phyloP scores from a whole-genome alignment of 2,797 vertebrate genomes.

The Phoeniculus purpureus region DNA sequence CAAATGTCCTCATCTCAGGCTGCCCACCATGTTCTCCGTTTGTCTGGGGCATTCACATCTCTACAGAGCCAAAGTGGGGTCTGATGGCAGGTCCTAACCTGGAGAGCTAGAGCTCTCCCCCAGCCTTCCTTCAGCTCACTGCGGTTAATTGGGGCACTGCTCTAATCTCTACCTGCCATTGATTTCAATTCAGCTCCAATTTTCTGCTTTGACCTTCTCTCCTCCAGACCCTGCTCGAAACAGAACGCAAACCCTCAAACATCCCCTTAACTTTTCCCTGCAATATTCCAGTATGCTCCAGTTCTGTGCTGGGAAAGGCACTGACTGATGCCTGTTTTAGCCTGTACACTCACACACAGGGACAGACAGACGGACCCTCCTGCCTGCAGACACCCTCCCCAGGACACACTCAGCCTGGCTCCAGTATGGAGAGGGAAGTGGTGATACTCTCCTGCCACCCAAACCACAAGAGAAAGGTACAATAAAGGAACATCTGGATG shows the following conservation, averaged over 20 bases:
- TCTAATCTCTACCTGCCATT: conserved; percentile 59
- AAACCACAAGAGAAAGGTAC: neutral
- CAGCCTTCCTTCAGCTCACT: neutral
- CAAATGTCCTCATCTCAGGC: neutral
- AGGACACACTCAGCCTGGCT: neutral
- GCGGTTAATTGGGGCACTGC: conserved; percentile 24
- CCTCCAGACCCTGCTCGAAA: conserved; percentile 7
- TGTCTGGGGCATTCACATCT: neutral
- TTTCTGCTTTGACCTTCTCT: conserved; percentile 64
- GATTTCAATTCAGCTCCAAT: conserved; percentile 64
- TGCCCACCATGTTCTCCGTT: neutral
- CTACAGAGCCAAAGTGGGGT: rapidly evolving
- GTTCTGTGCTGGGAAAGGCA: neutral
- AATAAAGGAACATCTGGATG: neutral
- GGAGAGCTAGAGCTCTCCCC: neutral
- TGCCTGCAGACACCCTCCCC: neutral
- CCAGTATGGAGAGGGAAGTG: neutral
- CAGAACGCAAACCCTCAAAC: conserved; percentile 45
- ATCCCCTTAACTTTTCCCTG: neutral
- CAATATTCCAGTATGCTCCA: neutral
- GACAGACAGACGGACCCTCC: neutral
- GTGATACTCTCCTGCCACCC: neutral
- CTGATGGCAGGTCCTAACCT: neutral
- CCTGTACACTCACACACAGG: neutral
- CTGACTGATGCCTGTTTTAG: rapidly evolving